phyloP scores from a whole-genome alignment of 2,113 vertebrate species.

The Electrona antarctica region DNA sequence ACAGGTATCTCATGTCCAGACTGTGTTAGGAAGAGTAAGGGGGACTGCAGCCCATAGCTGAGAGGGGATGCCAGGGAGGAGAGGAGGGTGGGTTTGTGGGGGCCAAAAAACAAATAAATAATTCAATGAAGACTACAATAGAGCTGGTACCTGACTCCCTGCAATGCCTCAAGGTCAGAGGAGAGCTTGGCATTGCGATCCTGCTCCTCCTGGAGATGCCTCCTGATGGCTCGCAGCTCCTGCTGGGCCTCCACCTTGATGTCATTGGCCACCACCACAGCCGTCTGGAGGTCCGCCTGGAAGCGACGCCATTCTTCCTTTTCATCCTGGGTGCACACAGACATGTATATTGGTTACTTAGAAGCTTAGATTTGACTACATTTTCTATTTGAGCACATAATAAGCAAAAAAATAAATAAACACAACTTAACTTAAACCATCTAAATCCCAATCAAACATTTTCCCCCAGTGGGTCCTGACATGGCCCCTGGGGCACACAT shows the following conservation, averaged over 20 bases:
- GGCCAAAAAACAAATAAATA: not conserved
- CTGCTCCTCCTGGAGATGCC: constrained; percentile 92
- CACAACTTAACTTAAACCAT: too few relatives aligned
- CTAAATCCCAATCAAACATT: too few relatives aligned
- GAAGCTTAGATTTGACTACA: too few relatives aligned
- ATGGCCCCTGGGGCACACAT: too few relatives aligned
- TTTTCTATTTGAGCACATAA: too few relatives aligned
- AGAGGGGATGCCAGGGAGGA: not conserved
- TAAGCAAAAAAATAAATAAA: too few relatives aligned
- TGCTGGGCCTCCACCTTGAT: constrained; percentile 98
- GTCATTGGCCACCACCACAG: constrained; percentile 96
- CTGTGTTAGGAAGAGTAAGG: constrained; percentile 26
- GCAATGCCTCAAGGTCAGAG: constrained; percentile 87
- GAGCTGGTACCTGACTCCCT: constrained; percentile 83
- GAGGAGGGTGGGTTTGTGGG: constrained; percentile 18
- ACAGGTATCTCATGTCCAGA: constrained; percentile 44
- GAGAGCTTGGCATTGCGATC: constrained; percentile 86
- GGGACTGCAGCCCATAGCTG: constrained; percentile 1
- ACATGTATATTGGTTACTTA: not conserved
- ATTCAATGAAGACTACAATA: not conserved
- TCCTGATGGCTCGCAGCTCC: constrained; percentile 88
- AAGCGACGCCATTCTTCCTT: constrained; percentile 94
- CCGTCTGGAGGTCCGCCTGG: constrained; percentile 97
- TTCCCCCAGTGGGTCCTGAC: too few relatives aligned
- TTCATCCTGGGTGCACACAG: constrained; percentile 83